Conservation (phyloP, 2,888 invertebrate genomes). For the Xanthostigma xanthostigma region DNA sequence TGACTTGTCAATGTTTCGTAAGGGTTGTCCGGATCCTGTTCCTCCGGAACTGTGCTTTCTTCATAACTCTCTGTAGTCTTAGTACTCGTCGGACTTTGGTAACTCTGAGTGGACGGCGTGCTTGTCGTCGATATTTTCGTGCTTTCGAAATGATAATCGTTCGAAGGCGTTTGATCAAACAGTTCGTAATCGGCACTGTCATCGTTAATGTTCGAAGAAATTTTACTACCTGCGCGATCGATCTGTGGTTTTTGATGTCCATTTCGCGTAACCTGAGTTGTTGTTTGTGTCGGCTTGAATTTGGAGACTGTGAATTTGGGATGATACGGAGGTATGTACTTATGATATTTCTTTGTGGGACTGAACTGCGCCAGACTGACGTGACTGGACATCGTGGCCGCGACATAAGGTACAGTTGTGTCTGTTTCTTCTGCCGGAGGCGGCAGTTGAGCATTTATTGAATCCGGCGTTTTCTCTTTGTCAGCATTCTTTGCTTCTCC, state of each 20-base stretch:
- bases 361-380: background rate
- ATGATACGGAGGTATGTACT: slow-evolving; percentile 1
- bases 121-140: too few relatives aligned
- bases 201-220: background rate
- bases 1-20: slow-evolving; percentile 26
- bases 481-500: background rate
- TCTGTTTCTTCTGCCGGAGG: slow-evolving; percentile 21
- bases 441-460: slow-evolving; percentile 25
- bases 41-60: too few relatives aligned
- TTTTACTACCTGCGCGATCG: background rate
- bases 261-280: slow-evolving; percentile 6
- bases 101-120: background rate
- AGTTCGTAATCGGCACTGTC: background rate
- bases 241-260: slow-evolving; percentile 2
- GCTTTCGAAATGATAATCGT: too few relatives aligned
- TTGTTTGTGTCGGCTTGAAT: slow-evolving; percentile 5
- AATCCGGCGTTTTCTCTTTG: slow-evolving; percentile 14
- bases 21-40: background rate
- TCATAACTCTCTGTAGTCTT: slow-evolving; percentile 6
- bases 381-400: slow-evolving; percentile 10
- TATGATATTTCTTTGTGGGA: background rate
- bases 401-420: slow-evolving; percentile 17
- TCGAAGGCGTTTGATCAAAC: background rate
- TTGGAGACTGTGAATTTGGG: too few relatives aligned
- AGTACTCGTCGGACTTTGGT: background rate